These are phyloP conservation scores for Gracilinanus agilis DNA, from an alignment of 2,113 vertebrate species.

Conservation along the genomic window DNA sequence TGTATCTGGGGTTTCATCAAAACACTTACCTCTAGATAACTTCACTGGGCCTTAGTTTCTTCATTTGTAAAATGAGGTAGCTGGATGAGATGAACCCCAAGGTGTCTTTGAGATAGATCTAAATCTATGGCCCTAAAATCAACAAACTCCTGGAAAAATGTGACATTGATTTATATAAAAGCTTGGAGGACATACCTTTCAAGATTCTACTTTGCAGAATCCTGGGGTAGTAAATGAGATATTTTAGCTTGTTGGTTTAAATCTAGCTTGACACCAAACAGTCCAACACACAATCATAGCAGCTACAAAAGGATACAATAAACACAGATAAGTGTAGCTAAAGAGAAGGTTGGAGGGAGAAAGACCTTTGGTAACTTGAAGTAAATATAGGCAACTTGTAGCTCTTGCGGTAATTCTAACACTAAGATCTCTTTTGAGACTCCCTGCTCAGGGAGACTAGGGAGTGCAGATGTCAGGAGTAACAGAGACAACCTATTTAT, in stretches of 20 bases:
- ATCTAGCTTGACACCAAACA: not conserved
- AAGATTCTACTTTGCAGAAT: not conserved
- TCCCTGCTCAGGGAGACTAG: not conserved
- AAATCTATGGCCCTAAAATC: not conserved
- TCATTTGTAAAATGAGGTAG: not conserved
- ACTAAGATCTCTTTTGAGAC: not conserved
- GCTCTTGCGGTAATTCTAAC: not conserved
- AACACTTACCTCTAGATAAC: not conserved
- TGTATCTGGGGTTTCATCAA: not conserved
- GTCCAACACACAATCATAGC: not conserved
- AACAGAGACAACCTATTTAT: not conserved
- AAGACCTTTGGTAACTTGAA: not conserved
- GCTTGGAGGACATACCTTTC: not conserved
- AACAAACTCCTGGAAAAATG: too few species aligned
- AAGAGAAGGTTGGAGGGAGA: not conserved
- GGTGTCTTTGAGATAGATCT: not conserved
- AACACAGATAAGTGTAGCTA: too few species aligned
- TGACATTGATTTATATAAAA: not conserved
- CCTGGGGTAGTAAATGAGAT: not conserved
- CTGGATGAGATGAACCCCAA: not conserved
- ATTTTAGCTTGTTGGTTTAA: not conserved
- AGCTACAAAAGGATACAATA: not conserved
- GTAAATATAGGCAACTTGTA: too few species aligned
- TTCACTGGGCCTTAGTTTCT: not conserved
- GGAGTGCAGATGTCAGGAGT: not conserved